Conservation (phyloP, 2,888 invertebrate genomes). For the Conops quadrifasciatus region DNA sequence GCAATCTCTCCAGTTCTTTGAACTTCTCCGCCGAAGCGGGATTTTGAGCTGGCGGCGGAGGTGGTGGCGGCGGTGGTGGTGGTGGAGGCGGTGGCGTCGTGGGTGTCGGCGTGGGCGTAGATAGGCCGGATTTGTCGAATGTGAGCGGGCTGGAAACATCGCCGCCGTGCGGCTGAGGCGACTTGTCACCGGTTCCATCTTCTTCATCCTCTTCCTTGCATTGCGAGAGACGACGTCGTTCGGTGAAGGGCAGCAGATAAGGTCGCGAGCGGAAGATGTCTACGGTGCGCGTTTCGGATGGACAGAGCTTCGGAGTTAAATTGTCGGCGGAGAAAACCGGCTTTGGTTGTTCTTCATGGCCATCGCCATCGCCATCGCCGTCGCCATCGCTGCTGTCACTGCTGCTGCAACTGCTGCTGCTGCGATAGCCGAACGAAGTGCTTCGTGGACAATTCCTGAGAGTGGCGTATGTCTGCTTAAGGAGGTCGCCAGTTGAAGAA, state of each 20-base stretch:
- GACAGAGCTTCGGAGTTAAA: constrained; percentile 47
- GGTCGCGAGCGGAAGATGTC: constrained; percentile 57
- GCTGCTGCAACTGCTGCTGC: too few species aligned
- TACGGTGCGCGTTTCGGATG: constrained; percentile 48
- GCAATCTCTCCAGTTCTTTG: constrained; percentile 58
- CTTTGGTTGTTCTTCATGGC: constrained; percentile 41
- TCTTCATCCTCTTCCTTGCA: constrained; percentile 87
- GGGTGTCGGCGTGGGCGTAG: too few species aligned
- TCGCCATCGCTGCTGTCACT: constrained; percentile 56
- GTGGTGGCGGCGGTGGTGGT: constrained; percentile 51
- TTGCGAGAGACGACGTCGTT: constrained; percentile 77
- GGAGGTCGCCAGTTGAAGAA: constrained; percentile 43
- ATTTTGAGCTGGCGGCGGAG: constrained; percentile 56
- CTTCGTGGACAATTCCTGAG: constrained; percentile 50
- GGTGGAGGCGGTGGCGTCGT: too few species aligned
- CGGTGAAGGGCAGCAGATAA: constrained; percentile 68
- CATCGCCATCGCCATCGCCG: constrained; percentile 49
- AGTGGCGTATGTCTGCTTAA: too few species aligned
- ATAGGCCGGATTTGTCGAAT: constrained; percentile 37
- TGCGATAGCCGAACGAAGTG: constrained; percentile 55
- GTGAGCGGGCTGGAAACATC: constrained; percentile 33
- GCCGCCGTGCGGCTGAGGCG: constrained; percentile 47
- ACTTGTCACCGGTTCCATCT: constrained; percentile 66
- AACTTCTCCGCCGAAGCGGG: constrained; percentile 58
- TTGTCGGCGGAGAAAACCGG: constrained; percentile 46